Evolutionary conservation across 2,797 vertebrate genomes (phyloP).

Genomic region (Uromys caudimaculatus): DNA sequence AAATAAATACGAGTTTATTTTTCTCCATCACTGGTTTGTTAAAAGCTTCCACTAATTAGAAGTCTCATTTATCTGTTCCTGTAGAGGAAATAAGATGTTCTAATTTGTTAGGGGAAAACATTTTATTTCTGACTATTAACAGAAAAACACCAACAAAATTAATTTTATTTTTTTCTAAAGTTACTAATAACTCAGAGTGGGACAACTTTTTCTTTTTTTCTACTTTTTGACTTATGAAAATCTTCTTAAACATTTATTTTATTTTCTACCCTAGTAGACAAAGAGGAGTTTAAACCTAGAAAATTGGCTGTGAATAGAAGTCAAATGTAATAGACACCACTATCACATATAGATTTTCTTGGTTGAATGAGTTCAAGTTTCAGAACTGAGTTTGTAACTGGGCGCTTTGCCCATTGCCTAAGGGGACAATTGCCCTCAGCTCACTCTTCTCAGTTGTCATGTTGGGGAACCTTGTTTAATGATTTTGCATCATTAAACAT

Average conservation of each 20-base stretch:
- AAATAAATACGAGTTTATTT: slow-evolving; percentile 66
- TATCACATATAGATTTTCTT: slow-evolving; percentile 38
- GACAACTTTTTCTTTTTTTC: not conserved
- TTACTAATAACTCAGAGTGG: not conserved
- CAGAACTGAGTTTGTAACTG: slow-evolving; percentile 51
- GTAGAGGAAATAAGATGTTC: slow-evolving; percentile 55
- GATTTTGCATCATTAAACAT: slow-evolving; percentile 57
- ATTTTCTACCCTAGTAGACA: slow-evolving; percentile 28
- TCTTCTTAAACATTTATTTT: not conserved
- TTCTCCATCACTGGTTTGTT: not conserved
- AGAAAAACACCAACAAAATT: slow-evolving; percentile 19
- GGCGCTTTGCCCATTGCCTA: slow-evolving; percentile 13
- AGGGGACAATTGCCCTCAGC: not conserved
- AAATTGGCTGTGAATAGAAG: slow-evolving; percentile 35
- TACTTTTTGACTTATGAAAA: not conserved
- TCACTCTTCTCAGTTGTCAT: slow-evolving; percentile 23
- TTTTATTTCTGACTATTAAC: slow-evolving; percentile 41
- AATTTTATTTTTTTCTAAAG: slow-evolving; percentile 40
- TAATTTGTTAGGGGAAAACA: not conserved
- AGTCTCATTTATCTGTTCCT: slow-evolving; percentile 46
- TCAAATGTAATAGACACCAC: slow-evolving; percentile 46
- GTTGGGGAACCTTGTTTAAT: slow-evolving; percentile 48
- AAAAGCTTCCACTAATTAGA: slow-evolving; percentile 61
- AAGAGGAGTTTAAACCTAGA: slow-evolving; percentile 26
- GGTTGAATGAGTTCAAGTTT: slow-evolving; percentile 42